These are phyloP conservation scores for Oreochromis niloticus DNA, from an alignment of 2,113 vertebrate genomes.

Conservation along the genomic window DNA sequence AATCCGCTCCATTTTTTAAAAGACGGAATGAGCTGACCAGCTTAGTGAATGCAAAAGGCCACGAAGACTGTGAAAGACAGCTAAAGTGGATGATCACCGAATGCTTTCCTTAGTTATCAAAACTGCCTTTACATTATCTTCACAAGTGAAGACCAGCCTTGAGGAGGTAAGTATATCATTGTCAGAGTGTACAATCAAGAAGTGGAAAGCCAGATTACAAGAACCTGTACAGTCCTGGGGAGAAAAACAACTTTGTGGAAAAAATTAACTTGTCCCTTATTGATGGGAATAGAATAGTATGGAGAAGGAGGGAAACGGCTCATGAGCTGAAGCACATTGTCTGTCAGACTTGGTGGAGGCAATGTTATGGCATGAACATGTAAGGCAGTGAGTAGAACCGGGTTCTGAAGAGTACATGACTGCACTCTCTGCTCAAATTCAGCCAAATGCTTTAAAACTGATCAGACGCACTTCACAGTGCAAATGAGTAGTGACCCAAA, in stretches of 20 bases:
- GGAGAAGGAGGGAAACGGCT: neutral
- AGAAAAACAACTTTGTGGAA: rapidly evolving
- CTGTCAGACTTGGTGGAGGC: neutral
- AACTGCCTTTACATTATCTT: neutral
- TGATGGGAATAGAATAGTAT: neutral
- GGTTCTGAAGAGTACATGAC: neutral
- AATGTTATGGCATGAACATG: neutral
- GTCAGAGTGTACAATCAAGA: neutral
- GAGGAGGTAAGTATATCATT: rapidly evolving
- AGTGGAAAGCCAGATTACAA: neutral
- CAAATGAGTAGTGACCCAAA: neutral
- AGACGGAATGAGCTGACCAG: neutral
- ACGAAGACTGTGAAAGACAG: neutral
- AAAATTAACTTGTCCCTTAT: neutral
- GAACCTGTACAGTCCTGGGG: rapidly evolving
- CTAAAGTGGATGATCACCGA: neutral
- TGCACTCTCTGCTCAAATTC: neutral
- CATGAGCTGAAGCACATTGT: neutral
- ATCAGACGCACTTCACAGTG: neutral
- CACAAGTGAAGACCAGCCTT: neutral
- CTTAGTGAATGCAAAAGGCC: neutral
- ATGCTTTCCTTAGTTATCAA: neutral
- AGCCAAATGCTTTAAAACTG: neutral
- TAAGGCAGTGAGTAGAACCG: neutral
- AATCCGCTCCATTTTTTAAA: neutral